Conservation (phyloP, 1,140 invertebrate genomes). For the Oryzaephilus surinamensis region DNA sequence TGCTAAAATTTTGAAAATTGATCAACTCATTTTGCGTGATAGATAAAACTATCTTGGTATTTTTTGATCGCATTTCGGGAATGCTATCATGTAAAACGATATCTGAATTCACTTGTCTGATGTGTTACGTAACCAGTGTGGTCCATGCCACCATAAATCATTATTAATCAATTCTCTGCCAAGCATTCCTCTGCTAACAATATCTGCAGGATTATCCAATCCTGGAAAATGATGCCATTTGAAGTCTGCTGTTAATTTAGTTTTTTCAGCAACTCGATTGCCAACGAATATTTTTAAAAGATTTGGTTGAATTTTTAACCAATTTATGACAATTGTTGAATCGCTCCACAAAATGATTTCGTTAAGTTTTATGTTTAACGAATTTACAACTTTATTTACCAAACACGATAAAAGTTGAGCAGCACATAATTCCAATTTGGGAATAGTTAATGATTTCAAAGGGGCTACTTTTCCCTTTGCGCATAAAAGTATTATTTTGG, state of each 20-base stretch:
- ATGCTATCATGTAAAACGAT: constrained; percentile 7
- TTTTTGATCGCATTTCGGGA: constrained; percentile 8
- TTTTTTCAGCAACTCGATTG: constrained; percentile 30
- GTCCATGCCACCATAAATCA: constrained; percentile 28
- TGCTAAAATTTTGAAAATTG: too few relatives aligned
- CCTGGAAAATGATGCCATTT: constrained; percentile 35
- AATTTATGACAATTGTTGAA: constrained; percentile 33
- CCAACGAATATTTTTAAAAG: constrained; percentile 31
- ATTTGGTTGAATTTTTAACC: constrained; percentile 27
- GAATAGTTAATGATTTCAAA: constrained; percentile 6
- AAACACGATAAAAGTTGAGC: constrained; percentile 3
- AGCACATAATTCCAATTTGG: constrained; percentile 4
- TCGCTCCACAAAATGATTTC: constrained; percentile 31
- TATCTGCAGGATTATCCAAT: constrained; percentile 38
- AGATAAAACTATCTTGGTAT: too few relatives aligned
- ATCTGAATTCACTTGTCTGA: constrained; percentile 7
- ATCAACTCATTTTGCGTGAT: too few relatives aligned
- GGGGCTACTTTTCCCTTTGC: background rate
- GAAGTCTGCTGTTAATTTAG: constrained; percentile 15
- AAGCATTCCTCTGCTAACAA: constrained; percentile 31
- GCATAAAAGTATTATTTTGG: constrained; percentile 2
- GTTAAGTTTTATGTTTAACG: background rate
- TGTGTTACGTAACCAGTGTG: constrained; percentile 6
- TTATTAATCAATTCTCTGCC: constrained; percentile 16
- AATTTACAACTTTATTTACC: constrained; percentile 1